phyloP scores from a whole-genome alignment of 2,113 vertebrate species.

The Apaloderma vittatum region DNA sequence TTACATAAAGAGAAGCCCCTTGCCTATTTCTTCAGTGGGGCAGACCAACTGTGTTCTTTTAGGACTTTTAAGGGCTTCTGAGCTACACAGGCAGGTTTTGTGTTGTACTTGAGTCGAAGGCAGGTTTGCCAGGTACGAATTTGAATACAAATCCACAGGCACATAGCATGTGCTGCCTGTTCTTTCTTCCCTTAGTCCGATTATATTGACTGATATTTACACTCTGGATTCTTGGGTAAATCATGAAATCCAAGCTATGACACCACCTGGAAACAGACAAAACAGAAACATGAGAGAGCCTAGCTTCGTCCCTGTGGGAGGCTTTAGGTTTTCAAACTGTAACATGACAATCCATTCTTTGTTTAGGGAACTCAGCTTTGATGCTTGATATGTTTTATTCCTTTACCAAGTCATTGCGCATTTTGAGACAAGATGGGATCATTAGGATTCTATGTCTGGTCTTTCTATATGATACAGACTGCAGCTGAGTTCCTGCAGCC shows the following conservation, averaged over 20 bases:
- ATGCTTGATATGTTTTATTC: not conserved
- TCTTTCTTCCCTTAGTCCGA: constrained; percentile 13
- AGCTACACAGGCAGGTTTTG: not conserved
- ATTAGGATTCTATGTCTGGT: not conserved
- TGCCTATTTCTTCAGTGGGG: not conserved
- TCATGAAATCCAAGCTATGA: constrained; percentile 3
- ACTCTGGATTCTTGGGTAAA: not conserved
- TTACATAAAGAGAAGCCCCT: not conserved
- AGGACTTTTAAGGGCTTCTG: not conserved
- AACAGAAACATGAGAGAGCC: constrained; percentile 11
- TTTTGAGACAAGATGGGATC: not conserved
- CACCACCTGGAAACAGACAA: constrained; percentile 29
- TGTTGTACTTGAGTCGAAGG: not conserved
- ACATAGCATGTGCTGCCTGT: not conserved
- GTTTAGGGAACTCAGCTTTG: not conserved
- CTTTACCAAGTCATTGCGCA: not conserved
- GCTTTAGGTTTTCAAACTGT: not conserved
- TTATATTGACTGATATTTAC: constrained; percentile 24
- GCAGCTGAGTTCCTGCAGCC: not conserved
- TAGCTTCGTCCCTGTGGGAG: not conserved
- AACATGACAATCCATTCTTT: not conserved
- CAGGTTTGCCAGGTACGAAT: not conserved
- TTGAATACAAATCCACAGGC: not conserved
- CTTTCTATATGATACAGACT: not conserved
- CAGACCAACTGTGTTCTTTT: not conserved